These are phyloP conservation scores for Laticauda colubrina DNA, from an alignment of 2,113 vertebrate species.

Conservation along the genomic window DNA sequence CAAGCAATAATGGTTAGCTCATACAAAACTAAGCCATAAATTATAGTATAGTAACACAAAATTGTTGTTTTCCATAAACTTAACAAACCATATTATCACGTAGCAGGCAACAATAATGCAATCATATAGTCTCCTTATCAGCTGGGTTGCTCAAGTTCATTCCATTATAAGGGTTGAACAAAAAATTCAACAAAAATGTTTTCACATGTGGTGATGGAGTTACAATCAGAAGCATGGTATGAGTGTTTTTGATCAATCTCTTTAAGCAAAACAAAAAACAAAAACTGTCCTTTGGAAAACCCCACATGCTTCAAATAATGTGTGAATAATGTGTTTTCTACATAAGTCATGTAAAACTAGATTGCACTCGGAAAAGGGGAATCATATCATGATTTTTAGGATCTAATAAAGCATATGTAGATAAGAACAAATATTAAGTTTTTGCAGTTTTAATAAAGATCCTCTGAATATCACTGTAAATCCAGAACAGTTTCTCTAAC, in stretches of 20 bases:
- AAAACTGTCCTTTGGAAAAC: background rate
- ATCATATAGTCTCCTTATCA: background rate
- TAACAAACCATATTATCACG: background rate
- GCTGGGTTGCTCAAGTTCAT: background rate
- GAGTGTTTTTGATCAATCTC: background rate
- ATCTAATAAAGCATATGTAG: constrained; percentile 61
- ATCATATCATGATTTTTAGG: constrained; percentile 47
- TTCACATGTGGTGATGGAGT: background rate
- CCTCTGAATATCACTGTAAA: constrained; percentile 24
- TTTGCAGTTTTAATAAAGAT: constrained; percentile 50
- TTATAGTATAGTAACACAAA: background rate
- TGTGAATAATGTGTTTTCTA: background rate
- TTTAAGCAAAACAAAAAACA: background rate
- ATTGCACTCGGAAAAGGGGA: constrained; percentile 43
- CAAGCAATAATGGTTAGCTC: background rate
- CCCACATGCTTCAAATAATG: background rate
- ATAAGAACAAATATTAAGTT: constrained; percentile 60
- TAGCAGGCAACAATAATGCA: background rate
- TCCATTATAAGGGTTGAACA: background rate
- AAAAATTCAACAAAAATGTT: background rate
- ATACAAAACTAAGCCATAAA: background rate
- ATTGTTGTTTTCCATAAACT: background rate
- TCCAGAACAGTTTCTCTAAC: constrained; percentile 48
- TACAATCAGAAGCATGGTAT: background rate
- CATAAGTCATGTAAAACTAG: background rate